Conservation (phyloP, 2,888 invertebrate species). For the Eilema sororculum region DNA sequence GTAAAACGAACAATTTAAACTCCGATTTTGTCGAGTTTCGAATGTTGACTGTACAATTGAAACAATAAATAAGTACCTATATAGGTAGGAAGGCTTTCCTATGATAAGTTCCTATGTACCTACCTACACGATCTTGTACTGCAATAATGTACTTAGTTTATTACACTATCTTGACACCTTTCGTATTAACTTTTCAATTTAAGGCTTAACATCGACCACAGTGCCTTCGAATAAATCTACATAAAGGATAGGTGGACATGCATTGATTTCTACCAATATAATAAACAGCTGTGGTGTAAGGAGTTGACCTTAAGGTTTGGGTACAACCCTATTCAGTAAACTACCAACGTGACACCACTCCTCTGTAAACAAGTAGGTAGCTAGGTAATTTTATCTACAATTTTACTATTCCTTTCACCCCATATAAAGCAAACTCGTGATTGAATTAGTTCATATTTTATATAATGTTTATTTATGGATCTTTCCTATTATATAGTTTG, state of each 20-base stretch:
- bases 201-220: slow-evolving; percentile 8
- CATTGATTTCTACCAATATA: neutral
- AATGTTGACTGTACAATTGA: slow-evolving; percentile 64
- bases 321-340: neutral
- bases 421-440: too few relatives aligned
- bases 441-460: too few relatives aligned
- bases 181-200: slow-evolving; percentile 20
- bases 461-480: too few relatives aligned
- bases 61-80: slow-evolving; percentile 58
- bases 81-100: slow-evolving; percentile 43
- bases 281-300: neutral
- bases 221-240: neutral
- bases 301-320: neutral
- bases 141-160: slow-evolving; percentile 42
- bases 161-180: slow-evolving; percentile 22
- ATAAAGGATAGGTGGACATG: slow-evolving; percentile 4
- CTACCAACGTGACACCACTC: too few relatives aligned
- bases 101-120: slow-evolving; percentile 20
- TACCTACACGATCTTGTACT: slow-evolving; percentile 16
- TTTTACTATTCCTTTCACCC: too few relatives aligned
- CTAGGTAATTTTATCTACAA: too few relatives aligned
- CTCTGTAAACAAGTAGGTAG: too few relatives aligned
- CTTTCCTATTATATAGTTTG: too few relatives aligned
- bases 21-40: slow-evolving; percentile 77
- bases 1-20: slow-evolving; percentile 82